These are phyloP conservation scores for Hassar affinis DNA, from an alignment of 2,113 vertebrate genomes.

Conservation along the genomic window DNA sequence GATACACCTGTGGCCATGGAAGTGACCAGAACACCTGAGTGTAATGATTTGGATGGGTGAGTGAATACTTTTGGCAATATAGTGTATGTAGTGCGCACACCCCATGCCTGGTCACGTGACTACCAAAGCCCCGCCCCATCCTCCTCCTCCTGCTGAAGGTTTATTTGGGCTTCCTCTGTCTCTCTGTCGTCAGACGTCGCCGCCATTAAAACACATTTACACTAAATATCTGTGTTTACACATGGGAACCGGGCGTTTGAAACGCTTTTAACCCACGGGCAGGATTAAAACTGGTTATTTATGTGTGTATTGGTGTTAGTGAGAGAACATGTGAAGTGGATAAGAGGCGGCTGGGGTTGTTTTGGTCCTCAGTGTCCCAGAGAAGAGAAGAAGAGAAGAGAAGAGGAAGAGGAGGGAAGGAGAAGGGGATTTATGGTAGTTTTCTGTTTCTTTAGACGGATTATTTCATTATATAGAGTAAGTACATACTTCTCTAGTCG, in stretches of 20 bases:
- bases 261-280: conserved; percentile 46
- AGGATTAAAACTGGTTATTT: accelerated
- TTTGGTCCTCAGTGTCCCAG: conserved; percentile 18
- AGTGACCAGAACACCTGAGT: too few relatives aligned
- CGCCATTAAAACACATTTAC: conserved; percentile 71
- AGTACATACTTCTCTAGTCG: not conserved
- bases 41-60: too few relatives aligned
- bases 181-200: conserved; percentile 45
- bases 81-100: too few relatives aligned
- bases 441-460: not conserved
- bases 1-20: too few relatives aligned
- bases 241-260: conserved; percentile 45
- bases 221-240: conserved; percentile 42
- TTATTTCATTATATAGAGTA: not conserved
- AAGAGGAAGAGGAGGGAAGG: conserved; percentile 1
- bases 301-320: not conserved
- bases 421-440: not conserved
- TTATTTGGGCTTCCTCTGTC: conserved; percentile 71
- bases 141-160: conserved; percentile 45
- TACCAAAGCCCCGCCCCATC: not conserved
- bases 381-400: not conserved
- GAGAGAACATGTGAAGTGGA: not conserved
- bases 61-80: too few relatives aligned
- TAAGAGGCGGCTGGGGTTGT: conserved; percentile 51
- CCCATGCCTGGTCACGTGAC: conserved; percentile 67